Evolutionary conservation across 2,113 vertebrate species (phyloP).

Genomic region (Misgurnus anguillicaudatus): DNA sequence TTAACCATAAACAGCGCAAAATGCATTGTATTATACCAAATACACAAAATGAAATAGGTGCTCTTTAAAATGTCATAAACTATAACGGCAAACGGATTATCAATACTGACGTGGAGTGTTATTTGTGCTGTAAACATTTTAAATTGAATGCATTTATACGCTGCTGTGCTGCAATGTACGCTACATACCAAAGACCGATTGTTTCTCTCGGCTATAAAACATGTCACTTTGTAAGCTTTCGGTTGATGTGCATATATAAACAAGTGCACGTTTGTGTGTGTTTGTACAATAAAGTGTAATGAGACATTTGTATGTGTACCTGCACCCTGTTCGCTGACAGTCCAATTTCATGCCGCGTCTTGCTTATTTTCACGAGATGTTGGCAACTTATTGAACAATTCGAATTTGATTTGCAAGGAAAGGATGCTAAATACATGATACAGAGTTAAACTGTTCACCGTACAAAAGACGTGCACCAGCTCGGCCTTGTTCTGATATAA

Average conservation of each 20-base stretch:
- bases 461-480: constrained; percentile 50
- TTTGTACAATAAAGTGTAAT: constrained; percentile 65
- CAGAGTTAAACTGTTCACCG: constrained; percentile 38
- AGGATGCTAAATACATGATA: constrained; percentile 60
- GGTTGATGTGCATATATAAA: constrained; percentile 3
- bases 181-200: constrained; percentile 6
- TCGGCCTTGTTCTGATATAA: constrained; percentile 65
- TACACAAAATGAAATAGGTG: too few species aligned
- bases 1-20: too few species aligned
- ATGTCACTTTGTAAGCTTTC: constrained; percentile 9
- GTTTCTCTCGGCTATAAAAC: constrained; percentile 34
- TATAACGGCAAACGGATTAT: too few species aligned
- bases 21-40: too few species aligned
- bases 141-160: background rate
- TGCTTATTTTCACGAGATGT: constrained; percentile 75
- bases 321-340: constrained; percentile 64
- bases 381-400: constrained; percentile 73
- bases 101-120: too few species aligned
- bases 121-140: too few species aligned
- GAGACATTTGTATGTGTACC: constrained; percentile 72
- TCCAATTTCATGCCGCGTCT: constrained; percentile 78
- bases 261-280: constrained; percentile 48
- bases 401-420: constrained; percentile 72
- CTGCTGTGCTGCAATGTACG: background rate
- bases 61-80: too few species aligned